Base-by-base conservation (phyloP, 2,797 vertebrate genomes). In the Remorina albescens region DNA sequence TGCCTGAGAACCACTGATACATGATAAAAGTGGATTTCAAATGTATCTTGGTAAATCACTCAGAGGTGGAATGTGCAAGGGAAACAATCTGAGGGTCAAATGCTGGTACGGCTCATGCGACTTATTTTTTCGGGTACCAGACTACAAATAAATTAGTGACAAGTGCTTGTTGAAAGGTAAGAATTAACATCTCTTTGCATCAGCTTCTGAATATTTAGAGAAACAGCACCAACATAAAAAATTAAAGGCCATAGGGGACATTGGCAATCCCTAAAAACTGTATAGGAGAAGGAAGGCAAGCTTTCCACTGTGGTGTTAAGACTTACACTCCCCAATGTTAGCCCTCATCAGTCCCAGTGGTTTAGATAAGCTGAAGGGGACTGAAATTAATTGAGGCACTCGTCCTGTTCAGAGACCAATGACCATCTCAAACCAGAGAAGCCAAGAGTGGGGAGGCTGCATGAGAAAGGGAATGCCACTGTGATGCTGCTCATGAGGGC, bases 341-440 rank as follows among this genome's bases (percentile, higher is more conserved):
- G 73, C 36, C 60, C 57, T 23, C 51, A 65, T 15, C 49, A 51
- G 23, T 66, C 63, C n/a, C 60, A 32, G 37, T 67, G 64, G 74
- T 61, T 79, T 71, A 47, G 23, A 75, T 58, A 68, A 82, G 66
- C 65, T 77, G 50, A 60, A 55, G 46, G 23, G 64, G 61, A 47
- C 32, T 66, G 25, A 23, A 72, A 76, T 74, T 76, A 79, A 81
- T 77, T 67, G 41, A 71, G 74, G 72, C 19, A 1, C 70, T 54
- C n/a, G n/a, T n/a, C 32, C 71, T 74, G 75, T 68, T 66, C 57
- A 71, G 71, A 3, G 3, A 76, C 80, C 63, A 46, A 44, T 71
- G 71, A 82, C 75, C 58, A 67, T 76, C 65, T 78, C 59, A 58
- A 51, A 41, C 58, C n/a, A 64, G n/a, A 83, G 50, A 80, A 71